phyloP scores from a whole-genome alignment of 2,888 invertebrate species.

The Ochropacha duplaris region DNA sequence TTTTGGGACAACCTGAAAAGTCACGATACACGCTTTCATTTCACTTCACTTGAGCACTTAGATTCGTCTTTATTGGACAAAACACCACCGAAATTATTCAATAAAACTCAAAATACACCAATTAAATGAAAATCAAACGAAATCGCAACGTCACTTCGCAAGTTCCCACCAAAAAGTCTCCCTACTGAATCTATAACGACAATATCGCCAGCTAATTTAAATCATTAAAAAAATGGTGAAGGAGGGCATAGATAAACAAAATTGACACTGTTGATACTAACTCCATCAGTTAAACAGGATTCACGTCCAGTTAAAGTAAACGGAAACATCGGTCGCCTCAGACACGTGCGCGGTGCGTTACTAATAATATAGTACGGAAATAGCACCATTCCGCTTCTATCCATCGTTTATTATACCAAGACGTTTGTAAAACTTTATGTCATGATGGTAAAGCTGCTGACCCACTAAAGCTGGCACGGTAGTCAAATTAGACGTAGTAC shows the following conservation, averaged over 20 bases:
- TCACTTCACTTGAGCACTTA: too few relatives aligned
- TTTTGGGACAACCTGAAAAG: too few relatives aligned
- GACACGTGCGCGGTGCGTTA: constrained; percentile 21
- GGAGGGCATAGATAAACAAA: background rate
- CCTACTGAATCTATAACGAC: background rate
- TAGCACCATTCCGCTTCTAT: constrained; percentile 15
- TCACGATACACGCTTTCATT: too few relatives aligned
- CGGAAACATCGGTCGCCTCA: constrained; percentile 20
- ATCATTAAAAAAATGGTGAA: background rate
- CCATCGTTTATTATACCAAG: constrained; percentile 18
- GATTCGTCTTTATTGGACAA: too few relatives aligned
- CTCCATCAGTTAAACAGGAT: constrained; percentile 3
- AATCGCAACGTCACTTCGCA: too few relatives aligned
- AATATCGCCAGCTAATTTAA: background rate
- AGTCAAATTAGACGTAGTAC: too few relatives aligned
- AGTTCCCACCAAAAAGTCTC: too few relatives aligned
- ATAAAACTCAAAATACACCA: too few relatives aligned
- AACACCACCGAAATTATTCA: too few relatives aligned
- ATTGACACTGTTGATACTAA: constrained; percentile 2
- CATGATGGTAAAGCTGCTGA: background rate
- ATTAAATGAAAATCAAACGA: too few relatives aligned
- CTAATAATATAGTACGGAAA: constrained; percentile 30
- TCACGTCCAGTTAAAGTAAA: constrained; percentile 11
- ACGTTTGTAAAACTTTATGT: constrained; percentile 3
- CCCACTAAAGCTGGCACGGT: background rate